Evolutionary conservation across 2,113 vertebrate species (phyloP), one percentile per base, ranked within the genome.

Genomic region (Centrocercus urophasianus): DNA sequence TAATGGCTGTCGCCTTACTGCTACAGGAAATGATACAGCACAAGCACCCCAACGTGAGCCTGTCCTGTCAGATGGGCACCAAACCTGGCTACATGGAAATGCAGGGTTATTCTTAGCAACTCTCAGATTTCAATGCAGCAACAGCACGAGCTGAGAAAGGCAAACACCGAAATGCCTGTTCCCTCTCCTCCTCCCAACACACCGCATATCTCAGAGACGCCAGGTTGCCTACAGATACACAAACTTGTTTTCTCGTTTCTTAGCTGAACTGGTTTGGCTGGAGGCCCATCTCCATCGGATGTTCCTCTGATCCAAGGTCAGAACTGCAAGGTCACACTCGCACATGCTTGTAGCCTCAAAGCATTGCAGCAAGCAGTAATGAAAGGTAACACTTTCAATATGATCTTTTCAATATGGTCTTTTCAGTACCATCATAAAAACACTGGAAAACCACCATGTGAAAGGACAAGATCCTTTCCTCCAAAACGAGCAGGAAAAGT

Each of bases 101-200:
- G 30, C 22, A 25, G 94, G 80, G 97, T 89, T 98, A 98, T 98
- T 98, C 97, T 98, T 98, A 98, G 98, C 93, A 97, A 43, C 97
- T 95, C 98, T 98, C 98, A 95, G 81, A 84, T 98, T 98, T 98
- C 98, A 97, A 92, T 91, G 79, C 69, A 96, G 89, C 93, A 95
- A 96, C 96, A 98, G 83, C 84, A 85, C 54, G 93, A 94, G 84
- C 93, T 94, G 78, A 87, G 87, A 88, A 90, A 90, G 94, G 91
- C 91, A 96, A 95, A 96, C 63, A 88, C 34, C 52, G 4, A 91
- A 97, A 93, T 7, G 81, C 75, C 81, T 42, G 21, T 74, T 95
- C 77, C 86, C 71, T n/a, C 83, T 79, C 85, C 57, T 80, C 8
- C 14, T 30, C 77, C 48, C 0, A 2, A 81, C n/a, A 74, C 42